Base-by-base conservation (phyloP, 2,113 vertebrate genomes). In the Rafetus swinhoei region DNA sequence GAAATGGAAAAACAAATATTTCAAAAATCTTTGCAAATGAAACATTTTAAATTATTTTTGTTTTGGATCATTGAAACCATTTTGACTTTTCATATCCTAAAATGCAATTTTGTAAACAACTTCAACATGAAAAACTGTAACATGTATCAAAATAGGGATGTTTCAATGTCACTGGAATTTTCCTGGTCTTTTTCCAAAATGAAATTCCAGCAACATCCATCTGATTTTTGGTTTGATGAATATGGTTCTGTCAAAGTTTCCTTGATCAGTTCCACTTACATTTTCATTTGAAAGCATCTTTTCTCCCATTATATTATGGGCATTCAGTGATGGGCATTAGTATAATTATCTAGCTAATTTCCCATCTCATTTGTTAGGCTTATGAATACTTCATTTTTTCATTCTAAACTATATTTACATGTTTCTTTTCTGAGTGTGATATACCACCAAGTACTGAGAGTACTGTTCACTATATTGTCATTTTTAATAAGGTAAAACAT, bases 341-440 rank as follows among this genome's bases (percentile, higher is more conserved):
- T 87, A 60, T 59, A 56, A 52, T 90, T 13, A 55, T 94, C 27
- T 86, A 69, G 69, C 69, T 88, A 89, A 93, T 94, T 96, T 95
- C 85, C 85, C 94, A 56, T 91, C 94, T 94, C 76, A 91, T 92
- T 94, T 94, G 52, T 77, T 0, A 0, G 56, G 39, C 83, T 60
- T 86, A 90, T 0, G 0, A 91, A 92, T 60, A 18, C 25, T 92
- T 88, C n/a, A 19, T 76, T 94, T 90, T 83, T 95, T 92, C 85
- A 32, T 95, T 82, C 89, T 77, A 77, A 50, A 56, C 53, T 92
- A 52, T 39, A 54, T 69, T 60, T 18, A 18, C 22, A 77, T 77
- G 82, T 92, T 57, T 86, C 87, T 81, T 74, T 87, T 92, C 5
- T 7, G 91, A 57, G n/a, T 1, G 3, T 29, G 56, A 87, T 93